Evolutionary conservation across 2,113 vertebrate species (phyloP).

Genomic region (Chinchilla lanigera): DNA sequence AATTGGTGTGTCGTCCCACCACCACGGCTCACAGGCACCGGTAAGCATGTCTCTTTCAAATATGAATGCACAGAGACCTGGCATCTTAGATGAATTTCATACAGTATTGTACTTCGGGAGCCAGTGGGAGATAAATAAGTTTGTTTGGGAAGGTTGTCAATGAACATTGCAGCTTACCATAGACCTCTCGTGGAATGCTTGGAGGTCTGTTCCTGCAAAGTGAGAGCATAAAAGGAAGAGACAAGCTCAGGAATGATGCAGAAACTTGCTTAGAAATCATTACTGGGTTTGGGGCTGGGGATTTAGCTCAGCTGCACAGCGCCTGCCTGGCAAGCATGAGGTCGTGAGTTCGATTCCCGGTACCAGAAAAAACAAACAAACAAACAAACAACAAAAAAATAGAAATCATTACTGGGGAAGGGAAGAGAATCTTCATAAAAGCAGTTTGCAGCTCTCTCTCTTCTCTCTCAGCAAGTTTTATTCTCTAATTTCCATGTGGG

Average conservation of each 20-base stretch:
- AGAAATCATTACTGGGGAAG: not conserved
- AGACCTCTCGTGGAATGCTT: constrained; percentile 17
- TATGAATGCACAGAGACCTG: not conserved
- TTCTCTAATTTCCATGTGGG: not conserved
- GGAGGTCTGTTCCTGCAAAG: not conserved
- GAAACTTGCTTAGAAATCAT: not conserved
- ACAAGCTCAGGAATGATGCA: not conserved
- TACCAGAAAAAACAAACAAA: no score
- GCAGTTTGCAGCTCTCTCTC: not conserved
- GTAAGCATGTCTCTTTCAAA: not conserved
- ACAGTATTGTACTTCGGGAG: not conserved
- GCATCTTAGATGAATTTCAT: not conserved
- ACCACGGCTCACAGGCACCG: not conserved
- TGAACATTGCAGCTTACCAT: not conserved
- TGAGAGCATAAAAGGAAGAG: not conserved
- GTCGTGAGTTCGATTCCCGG: no score
- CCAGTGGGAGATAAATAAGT: not conserved
- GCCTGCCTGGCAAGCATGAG: no score
- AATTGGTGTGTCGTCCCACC: constrained; percentile 54
- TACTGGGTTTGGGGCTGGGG: no score
- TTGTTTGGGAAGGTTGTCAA: constrained; percentile 40
- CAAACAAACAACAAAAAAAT: no score
- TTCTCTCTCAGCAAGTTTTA: not conserved
- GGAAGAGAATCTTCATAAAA: not conserved
- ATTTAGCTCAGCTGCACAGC: no score